Conservation (phyloP, 2,888 invertebrate species). For the Tetrapedia diversipes region DNA sequence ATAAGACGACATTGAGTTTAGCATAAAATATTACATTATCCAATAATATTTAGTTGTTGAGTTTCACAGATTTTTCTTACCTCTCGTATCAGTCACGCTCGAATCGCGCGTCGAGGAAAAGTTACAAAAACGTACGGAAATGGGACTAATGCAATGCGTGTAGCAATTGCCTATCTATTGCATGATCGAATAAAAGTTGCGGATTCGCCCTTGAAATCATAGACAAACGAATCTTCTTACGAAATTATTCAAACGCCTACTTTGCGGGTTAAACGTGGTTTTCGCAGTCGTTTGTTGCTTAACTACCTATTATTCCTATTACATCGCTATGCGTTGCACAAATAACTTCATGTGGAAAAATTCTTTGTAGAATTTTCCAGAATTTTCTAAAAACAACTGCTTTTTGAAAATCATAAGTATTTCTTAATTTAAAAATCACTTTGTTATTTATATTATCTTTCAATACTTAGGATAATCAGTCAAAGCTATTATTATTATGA, state of each 20-base stretch:
- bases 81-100: neutral
- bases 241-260: constrained; percentile 21
- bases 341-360: neutral
- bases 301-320: constrained; percentile 1
- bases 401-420: neutral
- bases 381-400: too few relatives aligned
- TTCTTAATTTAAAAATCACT: neutral
- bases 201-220: constrained; percentile 35
- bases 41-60: neutral
- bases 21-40: neutral
- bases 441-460: too few relatives aligned
- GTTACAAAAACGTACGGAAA: constrained; percentile 7
- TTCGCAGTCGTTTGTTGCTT: constrained; percentile 7
- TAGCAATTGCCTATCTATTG: constrained; percentile 1
- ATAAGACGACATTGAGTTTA: neutral
- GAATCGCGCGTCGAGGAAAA: neutral
- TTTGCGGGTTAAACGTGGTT: constrained; percentile 7
- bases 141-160: constrained; percentile 1
- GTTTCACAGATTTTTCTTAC: neutral
- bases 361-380: too few relatives aligned
- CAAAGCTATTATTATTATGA: too few relatives aligned
- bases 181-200: constrained; percentile 11
- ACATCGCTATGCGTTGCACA: neutral
- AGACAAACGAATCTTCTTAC: constrained; percentile 10
- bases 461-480: too few relatives aligned